Evolutionary conservation across 2,113 vertebrate species (phyloP).

Genomic region (Antechinus stuartii): DNA sequence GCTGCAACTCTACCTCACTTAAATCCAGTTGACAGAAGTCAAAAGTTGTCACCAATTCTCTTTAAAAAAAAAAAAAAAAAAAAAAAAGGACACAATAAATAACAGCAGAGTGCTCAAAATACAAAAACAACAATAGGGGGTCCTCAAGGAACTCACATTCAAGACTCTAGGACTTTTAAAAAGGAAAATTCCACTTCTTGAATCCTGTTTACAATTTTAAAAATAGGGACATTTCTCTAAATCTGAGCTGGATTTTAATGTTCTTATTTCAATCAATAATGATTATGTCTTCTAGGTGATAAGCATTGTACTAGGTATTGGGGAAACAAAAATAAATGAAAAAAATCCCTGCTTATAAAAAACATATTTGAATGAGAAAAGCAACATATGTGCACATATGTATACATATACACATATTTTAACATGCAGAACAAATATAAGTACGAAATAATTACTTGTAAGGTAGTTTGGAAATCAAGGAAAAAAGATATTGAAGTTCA

Average conservation of each 20-base stretch:
- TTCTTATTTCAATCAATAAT: not conserved
- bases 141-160: not conserved
- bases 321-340: not conserved
- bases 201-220: not conserved
- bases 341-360: not conserved
- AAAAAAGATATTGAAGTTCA: not conserved
- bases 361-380: not conserved
- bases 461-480: not conserved
- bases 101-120: not conserved
- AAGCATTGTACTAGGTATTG: not conserved
- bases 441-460: not conserved
- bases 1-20: not conserved
- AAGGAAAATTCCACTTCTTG: not conserved
- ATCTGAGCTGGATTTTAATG: not conserved
- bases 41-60: not conserved
- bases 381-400: not conserved
- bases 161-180: not conserved
- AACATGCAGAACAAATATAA: not conserved
- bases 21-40: not conserved
- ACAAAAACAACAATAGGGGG: not conserved
- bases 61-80: not conserved
- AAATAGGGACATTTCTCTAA: not conserved
- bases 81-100: not conserved
- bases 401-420: not conserved
- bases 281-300: not conserved